Conservation (phyloP, 2,113 vertebrate genomes). For the Holacanthus passer region DNA sequence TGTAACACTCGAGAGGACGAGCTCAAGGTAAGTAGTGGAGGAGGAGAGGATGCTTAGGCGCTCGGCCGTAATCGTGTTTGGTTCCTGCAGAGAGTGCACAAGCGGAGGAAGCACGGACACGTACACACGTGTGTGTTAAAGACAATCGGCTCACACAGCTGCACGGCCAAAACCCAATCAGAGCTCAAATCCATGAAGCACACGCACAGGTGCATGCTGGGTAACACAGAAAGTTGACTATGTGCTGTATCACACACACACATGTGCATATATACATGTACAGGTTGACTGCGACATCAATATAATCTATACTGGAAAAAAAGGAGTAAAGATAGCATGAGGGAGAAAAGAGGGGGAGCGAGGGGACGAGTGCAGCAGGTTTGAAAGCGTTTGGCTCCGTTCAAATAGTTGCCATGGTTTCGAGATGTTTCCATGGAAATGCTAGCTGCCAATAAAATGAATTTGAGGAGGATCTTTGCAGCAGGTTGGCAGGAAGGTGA, state of each 20-base stretch:
- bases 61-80: constrained; percentile 62
- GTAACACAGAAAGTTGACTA: neutral
- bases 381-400: constrained; percentile 82
- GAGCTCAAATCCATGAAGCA: constrained; percentile 33
- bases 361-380: constrained; percentile 79
- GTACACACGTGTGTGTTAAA: constrained; percentile 15
- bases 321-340: constrained; percentile 41
- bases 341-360: constrained; percentile 42
- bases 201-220: neutral
- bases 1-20: constrained; percentile 66
- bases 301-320: constrained; percentile 3
- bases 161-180: neutral
- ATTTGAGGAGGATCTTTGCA: constrained; percentile 82
- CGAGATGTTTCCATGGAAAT: constrained; percentile 88
- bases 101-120: constrained; percentile 36
- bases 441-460: constrained; percentile 87
- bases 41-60: constrained; percentile 42
- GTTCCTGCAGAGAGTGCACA: constrained; percentile 40
- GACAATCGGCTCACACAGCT: constrained; percentile 30
- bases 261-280: neutral
- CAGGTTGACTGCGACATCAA: constrained; percentile 41
- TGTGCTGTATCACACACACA: neutral
- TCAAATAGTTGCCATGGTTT: constrained; percentile 87
- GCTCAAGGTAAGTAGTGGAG: constrained; percentile 65
- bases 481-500: constrained; percentile 79